Evolutionary conservation across 2,888 invertebrate species (phyloP).

Genomic region (Leptura quadrifasciata): DNA sequence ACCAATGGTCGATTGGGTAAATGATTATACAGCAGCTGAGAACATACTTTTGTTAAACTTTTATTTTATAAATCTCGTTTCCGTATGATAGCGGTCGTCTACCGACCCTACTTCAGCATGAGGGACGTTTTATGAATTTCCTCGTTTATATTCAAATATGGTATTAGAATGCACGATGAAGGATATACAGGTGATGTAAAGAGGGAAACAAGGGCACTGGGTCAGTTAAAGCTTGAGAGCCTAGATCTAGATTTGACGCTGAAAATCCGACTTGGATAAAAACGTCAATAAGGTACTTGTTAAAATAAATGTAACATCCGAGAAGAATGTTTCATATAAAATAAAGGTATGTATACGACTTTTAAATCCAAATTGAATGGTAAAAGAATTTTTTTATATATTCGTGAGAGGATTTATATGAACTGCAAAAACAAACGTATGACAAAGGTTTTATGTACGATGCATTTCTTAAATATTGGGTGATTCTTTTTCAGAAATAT

Average conservation of each 20-base stretch:
- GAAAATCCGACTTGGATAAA: background rate
- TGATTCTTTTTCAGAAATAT: no score
- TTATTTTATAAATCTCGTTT: background rate
- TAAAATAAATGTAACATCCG: background rate
- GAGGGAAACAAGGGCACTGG: constrained; percentile 7
- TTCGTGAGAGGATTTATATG: no score
- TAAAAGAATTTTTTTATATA: no score
- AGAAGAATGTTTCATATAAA: background rate
- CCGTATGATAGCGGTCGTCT: constrained; percentile 7
- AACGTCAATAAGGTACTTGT: background rate
- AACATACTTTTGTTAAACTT: background rate
- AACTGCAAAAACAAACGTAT: no score
- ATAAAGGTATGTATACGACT: background rate
- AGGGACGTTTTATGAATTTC: constrained; percentile 4
- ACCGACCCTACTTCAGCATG: background rate
- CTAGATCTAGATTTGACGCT: background rate
- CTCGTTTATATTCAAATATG: constrained; percentile 7
- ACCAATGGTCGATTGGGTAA: no score
- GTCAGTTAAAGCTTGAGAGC: background rate
- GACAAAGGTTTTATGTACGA: no score
- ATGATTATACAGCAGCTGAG: background rate
- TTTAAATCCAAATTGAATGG: no score
- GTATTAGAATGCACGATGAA: constrained; percentile 1
- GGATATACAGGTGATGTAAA: constrained; percentile 7
- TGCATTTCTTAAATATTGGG: no score